Conservation (phyloP, 1,140 invertebrate genomes). For the Scaptodrosophila lebanonensis region DNA sequence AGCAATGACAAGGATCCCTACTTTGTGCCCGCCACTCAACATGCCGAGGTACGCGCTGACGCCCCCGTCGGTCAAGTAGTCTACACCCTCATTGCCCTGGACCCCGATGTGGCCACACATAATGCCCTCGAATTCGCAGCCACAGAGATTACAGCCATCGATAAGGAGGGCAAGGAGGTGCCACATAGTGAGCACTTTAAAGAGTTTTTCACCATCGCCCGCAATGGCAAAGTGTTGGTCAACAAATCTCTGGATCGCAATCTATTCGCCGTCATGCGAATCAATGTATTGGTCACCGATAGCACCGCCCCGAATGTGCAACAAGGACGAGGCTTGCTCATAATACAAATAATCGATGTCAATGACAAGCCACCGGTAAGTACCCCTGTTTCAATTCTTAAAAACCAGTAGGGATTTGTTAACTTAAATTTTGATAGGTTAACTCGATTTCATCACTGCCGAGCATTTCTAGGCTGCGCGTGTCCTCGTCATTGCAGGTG, state of each 20-base stretch:
- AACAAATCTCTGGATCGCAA: slow-evolving; percentile 65
- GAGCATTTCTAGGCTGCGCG: slow-evolving; percentile 8
- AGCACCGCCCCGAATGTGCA: slow-evolving; percentile 87
- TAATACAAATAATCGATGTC: slow-evolving; percentile 92
- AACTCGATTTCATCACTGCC: slow-evolving; percentile 41
- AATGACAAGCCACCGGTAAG: slow-evolving; percentile 81
- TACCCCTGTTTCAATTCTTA: background rate
- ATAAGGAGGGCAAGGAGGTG: slow-evolving; percentile 89
- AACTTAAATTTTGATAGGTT: slow-evolving; percentile 13
- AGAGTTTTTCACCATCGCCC: slow-evolving; percentile 86
- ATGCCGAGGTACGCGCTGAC: slow-evolving; percentile 90
- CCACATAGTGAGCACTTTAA: slow-evolving; percentile 79
- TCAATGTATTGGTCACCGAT: slow-evolving; percentile 89
- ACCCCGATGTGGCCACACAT: slow-evolving; percentile 86
- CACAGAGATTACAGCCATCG: slow-evolving; percentile 86
- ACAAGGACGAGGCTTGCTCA: slow-evolving; percentile 85
- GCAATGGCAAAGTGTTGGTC: slow-evolving; percentile 85
- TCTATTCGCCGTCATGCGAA: slow-evolving; percentile 73
- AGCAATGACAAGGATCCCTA: slow-evolving; percentile 93
- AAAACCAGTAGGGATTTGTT: background rate
- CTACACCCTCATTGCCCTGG: slow-evolving; percentile 85
- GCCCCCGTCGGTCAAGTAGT: slow-evolving; percentile 85
- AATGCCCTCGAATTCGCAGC: slow-evolving; percentile 85
- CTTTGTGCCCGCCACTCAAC: slow-evolving; percentile 88
- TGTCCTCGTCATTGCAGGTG: background rate